These are phyloP conservation scores for Grammomys surdaster DNA, from an alignment of 2,113 vertebrate genomes.

Conservation along the genomic window DNA sequence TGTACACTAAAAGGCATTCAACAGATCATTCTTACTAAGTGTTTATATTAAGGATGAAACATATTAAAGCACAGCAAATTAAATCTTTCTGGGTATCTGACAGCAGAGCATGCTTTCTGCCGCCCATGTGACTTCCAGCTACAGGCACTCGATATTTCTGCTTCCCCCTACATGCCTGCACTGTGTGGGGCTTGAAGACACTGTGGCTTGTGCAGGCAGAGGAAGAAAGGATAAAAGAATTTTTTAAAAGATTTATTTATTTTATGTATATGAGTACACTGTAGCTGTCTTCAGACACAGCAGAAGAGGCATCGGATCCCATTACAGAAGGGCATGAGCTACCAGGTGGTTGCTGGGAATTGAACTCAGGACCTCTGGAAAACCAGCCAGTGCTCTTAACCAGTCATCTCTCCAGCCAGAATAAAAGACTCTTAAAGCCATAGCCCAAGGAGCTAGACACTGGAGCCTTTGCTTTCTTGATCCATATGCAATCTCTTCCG, in stretches of 20 bases:
- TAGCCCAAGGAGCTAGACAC: neutral
- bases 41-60: conserved; percentile 1
- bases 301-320: too few relatives aligned
- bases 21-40: conserved; percentile 22
- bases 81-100: neutral
- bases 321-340: too few relatives aligned
- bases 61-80: conserved; percentile 39
- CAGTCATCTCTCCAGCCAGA: too few relatives aligned
- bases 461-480: neutral
- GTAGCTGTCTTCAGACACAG: too few relatives aligned
- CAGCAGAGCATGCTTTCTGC: neutral
- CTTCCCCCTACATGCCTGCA: neutral
- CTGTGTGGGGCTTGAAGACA: neutral
- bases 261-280: too few relatives aligned
- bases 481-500: neutral
- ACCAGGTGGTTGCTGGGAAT: too few relatives aligned
- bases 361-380: too few relatives aligned
- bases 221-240: neutral
- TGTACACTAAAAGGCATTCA: conserved; percentile 14
- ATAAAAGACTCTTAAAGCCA: conserved; percentile 1
- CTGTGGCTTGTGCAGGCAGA: neutral
- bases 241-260: too few relatives aligned
- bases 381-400: too few relatives aligned
- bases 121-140: neutral
- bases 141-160: neutral